These are phyloP conservation scores for Vanacampus margaritifer DNA, from an alignment of 2,113 vertebrate species.

Conservation along the genomic window DNA sequence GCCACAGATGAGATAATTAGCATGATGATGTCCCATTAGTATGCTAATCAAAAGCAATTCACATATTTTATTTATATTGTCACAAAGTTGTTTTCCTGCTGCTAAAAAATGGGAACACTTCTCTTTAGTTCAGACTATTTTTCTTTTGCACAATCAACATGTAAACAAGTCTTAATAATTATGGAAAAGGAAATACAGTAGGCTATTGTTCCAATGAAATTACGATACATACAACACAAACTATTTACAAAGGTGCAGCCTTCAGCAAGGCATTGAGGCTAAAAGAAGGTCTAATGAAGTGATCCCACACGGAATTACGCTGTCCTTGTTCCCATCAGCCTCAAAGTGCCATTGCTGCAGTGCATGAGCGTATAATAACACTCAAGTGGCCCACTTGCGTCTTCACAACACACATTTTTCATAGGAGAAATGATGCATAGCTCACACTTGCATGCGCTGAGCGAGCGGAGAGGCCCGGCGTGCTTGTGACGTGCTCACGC, in stretches of 20 bases:
- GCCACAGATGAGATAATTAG: constrained; percentile 66
- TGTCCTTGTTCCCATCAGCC: constrained; percentile 24
- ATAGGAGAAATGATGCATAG: constrained; percentile 25
- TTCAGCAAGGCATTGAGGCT: constrained; percentile 5
- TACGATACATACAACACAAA: not conserved
- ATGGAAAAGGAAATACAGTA: not conserved
- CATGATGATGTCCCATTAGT: constrained; percentile 69
- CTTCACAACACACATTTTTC: constrained; percentile 7
- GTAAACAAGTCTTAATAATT: not conserved
- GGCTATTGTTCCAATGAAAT: not conserved
- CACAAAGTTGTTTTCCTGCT: constrained; percentile 52
- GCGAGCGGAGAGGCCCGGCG: constrained; percentile 5
- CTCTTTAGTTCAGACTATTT: constrained; percentile 24
- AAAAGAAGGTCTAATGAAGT: constrained; percentile 22
- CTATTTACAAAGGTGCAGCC: constrained; percentile 15
- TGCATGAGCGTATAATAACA: constrained; percentile 5
- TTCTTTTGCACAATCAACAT: constrained; percentile 3
- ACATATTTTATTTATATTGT: constrained; percentile 74
- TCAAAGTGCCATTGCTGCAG: constrained; percentile 17
- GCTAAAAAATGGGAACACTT: constrained; percentile 42
- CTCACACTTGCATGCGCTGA: constrained; percentile 24
- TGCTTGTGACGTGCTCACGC: not conserved
- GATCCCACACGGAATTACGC: constrained; percentile 13
- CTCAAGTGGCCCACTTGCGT: constrained; percentile 12
- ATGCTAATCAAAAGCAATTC: constrained; percentile 68